These are phyloP conservation scores for Palythoa grandis DNA, from an alignment of 92 coral and sea anemone species.

Conservation along the genomic window DNA sequence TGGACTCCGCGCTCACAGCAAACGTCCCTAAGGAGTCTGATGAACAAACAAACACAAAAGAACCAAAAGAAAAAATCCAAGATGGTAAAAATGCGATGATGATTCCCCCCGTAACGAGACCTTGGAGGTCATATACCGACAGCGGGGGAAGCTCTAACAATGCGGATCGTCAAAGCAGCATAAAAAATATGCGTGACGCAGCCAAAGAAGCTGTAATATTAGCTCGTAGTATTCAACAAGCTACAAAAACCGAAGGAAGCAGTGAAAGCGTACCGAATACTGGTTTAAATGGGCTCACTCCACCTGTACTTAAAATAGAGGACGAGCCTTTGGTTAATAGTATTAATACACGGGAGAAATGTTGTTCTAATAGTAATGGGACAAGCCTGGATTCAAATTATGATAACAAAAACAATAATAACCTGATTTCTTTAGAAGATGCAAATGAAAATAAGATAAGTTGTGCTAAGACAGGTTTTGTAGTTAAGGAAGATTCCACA, in stretches of 20 bases:
- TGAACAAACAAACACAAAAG: conserved; percentile 49
- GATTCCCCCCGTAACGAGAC: conserved; percentile 30
- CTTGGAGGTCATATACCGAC: conserved; percentile 30
- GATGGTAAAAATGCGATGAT: background rate
- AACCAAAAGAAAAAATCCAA: background rate
- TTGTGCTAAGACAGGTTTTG: background rate
- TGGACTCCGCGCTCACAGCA: conserved; percentile 65
- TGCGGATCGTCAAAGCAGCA: conserved; percentile 17
- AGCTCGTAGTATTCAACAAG: conserved; percentile 25
- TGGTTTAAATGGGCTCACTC: conserved; percentile 11
- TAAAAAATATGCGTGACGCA: background rate
- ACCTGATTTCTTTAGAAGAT: background rate
- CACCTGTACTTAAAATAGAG: conserved; percentile 37
- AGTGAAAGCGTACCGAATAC: background rate
- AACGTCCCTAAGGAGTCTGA: conserved; percentile 44
- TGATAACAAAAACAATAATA: background rate
- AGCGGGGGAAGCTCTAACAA: conserved; percentile 14
- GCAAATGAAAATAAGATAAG: background rate
- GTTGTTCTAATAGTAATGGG: background rate
- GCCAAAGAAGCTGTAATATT: conserved; percentile 23
- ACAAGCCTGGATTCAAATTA: background rate
- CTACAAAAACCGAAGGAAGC: conserved; percentile 2
- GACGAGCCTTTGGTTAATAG: conserved; percentile 9
- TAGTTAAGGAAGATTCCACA: background rate
- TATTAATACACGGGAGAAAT: background rate